phyloP scores from a whole-genome alignment of 2,888 invertebrate genomes.

The Stenichneumon culpator region DNA sequence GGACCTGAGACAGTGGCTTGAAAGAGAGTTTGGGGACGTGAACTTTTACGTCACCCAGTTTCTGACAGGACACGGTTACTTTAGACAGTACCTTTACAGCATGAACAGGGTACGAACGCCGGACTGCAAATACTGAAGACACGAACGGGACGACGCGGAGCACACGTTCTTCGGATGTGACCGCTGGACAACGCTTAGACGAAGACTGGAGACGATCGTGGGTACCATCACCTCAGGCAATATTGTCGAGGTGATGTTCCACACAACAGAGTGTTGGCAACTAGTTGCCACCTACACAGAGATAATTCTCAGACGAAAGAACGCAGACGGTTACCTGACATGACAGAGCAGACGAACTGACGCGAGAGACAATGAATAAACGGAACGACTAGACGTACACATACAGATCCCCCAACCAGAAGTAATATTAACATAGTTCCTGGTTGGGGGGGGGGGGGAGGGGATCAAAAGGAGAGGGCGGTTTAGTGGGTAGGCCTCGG shows the following conservation, averaged over 20 bases:
- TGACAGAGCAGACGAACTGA: no score
- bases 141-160: constrained; percentile 62
- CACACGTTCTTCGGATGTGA: constrained; percentile 64
- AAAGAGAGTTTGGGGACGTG: no score
- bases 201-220: constrained; percentile 30
- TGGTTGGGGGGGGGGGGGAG: no score
- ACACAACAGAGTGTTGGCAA: constrained; percentile 20
- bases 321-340: no score
- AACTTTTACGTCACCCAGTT: no score
- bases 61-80: constrained; percentile 70
- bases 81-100: constrained; percentile 62
- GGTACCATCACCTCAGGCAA: constrained; percentile 54
- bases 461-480: no score
- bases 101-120: constrained; percentile 48
- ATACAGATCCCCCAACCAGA: no score
- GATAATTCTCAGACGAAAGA: not conserved
- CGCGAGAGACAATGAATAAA: no score
- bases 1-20: no score
- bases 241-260: constrained; percentile 58
- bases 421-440: no score
- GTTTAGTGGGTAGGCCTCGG: no score
- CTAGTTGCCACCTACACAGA: constrained; percentile 45
- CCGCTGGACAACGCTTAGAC: constrained; percentile 42
- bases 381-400: no score
- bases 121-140: constrained; percentile 49